A percentile compares a stretch with the other conserved stretches of the same genome.
Evolutionary conservation across 2,113 vertebrate species (phyloP).

Genomic region (Podocnemis expansa): DNA sequence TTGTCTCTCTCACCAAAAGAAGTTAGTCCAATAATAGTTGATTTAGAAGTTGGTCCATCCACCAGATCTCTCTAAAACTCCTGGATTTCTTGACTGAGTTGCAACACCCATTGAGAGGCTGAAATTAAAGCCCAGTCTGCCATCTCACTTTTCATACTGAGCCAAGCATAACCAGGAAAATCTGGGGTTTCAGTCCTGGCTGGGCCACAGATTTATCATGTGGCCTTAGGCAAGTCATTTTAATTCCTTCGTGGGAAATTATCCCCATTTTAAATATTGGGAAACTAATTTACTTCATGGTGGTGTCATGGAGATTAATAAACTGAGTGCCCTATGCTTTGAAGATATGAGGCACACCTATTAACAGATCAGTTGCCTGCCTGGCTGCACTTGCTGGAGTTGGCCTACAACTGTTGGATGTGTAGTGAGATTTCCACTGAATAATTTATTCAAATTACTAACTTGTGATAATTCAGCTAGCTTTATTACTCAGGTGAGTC

Average conservation of each 20-base stretch:
- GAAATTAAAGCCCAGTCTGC: neutral
- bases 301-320: neutral
- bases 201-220: neutral
- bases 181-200: neutral
- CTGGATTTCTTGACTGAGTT: neutral
- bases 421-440: neutral
- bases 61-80: neutral
- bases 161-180: neutral
- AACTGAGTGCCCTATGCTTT: neutral
- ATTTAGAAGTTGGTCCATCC: neutral
- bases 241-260: neutral
- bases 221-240: neutral
- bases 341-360: neutral
- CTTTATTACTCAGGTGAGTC: fast-evolving
- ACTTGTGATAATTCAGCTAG: neutral
- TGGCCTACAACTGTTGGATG: fast-evolving
- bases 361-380: neutral
- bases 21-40: neutral
- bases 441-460: neutral
- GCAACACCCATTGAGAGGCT: neutral
- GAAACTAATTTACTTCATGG: neutral
- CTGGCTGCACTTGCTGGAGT: fast-evolving
- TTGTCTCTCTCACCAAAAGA: neutral
- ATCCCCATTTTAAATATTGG: neutral
- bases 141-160: neutral